phyloP scores from a whole-genome alignment of 2,888 invertebrate species.

The Atrina japonica region DNA sequence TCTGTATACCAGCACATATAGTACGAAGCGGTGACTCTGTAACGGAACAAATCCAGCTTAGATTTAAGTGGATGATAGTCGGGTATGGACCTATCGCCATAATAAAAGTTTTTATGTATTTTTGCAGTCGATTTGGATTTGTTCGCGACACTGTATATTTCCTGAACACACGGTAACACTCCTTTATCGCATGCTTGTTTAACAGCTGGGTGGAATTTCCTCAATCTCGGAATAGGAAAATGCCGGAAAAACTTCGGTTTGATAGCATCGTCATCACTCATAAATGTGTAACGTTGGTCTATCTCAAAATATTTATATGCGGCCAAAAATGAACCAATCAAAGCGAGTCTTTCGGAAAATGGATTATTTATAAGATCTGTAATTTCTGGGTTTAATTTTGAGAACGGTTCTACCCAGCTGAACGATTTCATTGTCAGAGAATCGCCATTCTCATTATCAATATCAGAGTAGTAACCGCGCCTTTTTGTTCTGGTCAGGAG shows the following conservation, averaged over 20 bases:
- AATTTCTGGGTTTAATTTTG: not conserved
- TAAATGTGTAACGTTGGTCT: constrained; percentile 49
- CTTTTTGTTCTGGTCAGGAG: too few species aligned
- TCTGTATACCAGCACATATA: constrained; percentile 74
- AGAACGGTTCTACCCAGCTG: constrained; percentile 28
- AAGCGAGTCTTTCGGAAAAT: constrained; percentile 30
- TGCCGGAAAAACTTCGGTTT: constrained; percentile 55
- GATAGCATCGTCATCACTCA: constrained; percentile 37
- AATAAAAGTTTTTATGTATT: constrained; percentile 3
- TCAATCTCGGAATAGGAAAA: constrained; percentile 65
- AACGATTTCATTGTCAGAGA: not conserved
- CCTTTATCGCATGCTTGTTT: constrained; percentile 49
- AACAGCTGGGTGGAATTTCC: constrained; percentile 45
- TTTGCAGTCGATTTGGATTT: constrained; percentile 45
- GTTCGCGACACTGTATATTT: constrained; percentile 48
- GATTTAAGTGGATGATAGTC: constrained; percentile 47
- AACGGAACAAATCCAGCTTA: constrained; percentile 59
- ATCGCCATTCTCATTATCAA: not conserved
- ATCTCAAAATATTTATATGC: constrained; percentile 61
- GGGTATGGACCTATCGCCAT: not conserved
- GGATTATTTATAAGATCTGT: constrained; percentile 18
- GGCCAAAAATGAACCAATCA: constrained; percentile 57
- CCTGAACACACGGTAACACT: constrained; percentile 50
- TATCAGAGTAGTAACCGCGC: too few species aligned
- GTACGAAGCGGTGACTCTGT: constrained; percentile 67